Evolutionary conservation across 2,888 invertebrate genomes (phyloP), one percentile per base, ranked within the genome.

Genomic region (Peribatodes rhomboidaria): DNA sequence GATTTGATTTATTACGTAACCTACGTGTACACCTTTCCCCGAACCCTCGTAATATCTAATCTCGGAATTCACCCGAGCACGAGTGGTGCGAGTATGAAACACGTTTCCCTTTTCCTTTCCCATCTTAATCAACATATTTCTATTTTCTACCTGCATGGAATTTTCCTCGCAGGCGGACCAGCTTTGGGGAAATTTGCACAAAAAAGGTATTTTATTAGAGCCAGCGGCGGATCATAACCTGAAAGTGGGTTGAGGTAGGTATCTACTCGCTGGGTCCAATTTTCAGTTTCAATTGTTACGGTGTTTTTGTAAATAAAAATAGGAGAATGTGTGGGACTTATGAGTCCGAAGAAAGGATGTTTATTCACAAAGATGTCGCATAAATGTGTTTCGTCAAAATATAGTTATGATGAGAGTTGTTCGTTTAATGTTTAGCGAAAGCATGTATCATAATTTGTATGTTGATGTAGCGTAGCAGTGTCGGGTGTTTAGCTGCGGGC

Each of bases 121-220:
- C 69, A 68, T 76, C 76, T 74, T 79, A 80, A 80, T 79, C 77
- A 80, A 80, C 79, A 72, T 70, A 75, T 73, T 73, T 74, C 70
- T 71, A 69, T 70, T 65, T 73, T 67, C 71, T 76, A 74, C 76
- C 77, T 77, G 72, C 68, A 74, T 66, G 67, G 69, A 75, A 78
- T 71, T 69, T 73, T 70, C 66, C 77, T 73, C 70, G 62, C 63
- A 68, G 68, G 72, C 59, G 22, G 22, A 22, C 20, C 46, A 75
- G 72, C 61, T 73, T 77, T 73, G 75, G 62, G 76, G 74, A 74
- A 76, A 76, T 81, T 81, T 74, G 75, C 72, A 71, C 73, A 76
- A 78, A 80, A 79, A 81, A 79, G 73, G 70, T 76, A 78, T 77
- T 78, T 80, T 75, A 70, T 68, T 61, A 67, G 69, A 77, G 72